Evolutionary conservation across 1,140 invertebrate species (phyloP).

Genomic region (Ectropis grisescens): DNA sequence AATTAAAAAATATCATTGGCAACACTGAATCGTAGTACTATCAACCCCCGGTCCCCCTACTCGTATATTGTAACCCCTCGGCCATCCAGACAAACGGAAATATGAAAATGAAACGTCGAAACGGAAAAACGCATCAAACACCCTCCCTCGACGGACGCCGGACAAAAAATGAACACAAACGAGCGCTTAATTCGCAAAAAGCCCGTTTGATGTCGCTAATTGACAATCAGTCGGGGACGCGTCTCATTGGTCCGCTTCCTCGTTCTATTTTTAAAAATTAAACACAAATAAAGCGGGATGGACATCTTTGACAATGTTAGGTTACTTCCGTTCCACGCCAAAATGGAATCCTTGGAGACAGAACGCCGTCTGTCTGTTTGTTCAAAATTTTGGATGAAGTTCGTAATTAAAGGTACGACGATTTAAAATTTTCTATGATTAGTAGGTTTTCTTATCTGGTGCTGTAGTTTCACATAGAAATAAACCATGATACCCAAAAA

Average conservation of each 20-base stretch:
- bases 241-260: slow-evolving; percentile 60
- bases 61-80: slow-evolving; percentile 46
- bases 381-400: too few species aligned
- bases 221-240: slow-evolving; percentile 65
- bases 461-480: too few species aligned
- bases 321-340: too few species aligned
- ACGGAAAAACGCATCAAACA: slow-evolving; percentile 59
- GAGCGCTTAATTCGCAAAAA: slow-evolving; percentile 67
- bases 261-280: slow-evolving; percentile 66
- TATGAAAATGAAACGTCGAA: slow-evolving; percentile 64
- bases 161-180: slow-evolving; percentile 65
- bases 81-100: slow-evolving; percentile 60
- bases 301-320: slow-evolving; percentile 24
- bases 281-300: slow-evolving; percentile 62
- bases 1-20: slow-evolving; percentile 49
- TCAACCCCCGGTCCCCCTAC: slow-evolving; percentile 27
- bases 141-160: slow-evolving; percentile 34
- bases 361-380: too few species aligned
- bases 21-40: slow-evolving; percentile 36
- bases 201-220: slow-evolving; percentile 69
- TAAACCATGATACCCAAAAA: too few species aligned
- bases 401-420: too few species aligned
- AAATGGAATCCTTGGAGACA: too few species aligned
- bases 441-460: too few species aligned
- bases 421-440: too few species aligned